Conservation (phyloP, 1,140 invertebrate species). For the Anagrus nilaparvatae region DNA sequence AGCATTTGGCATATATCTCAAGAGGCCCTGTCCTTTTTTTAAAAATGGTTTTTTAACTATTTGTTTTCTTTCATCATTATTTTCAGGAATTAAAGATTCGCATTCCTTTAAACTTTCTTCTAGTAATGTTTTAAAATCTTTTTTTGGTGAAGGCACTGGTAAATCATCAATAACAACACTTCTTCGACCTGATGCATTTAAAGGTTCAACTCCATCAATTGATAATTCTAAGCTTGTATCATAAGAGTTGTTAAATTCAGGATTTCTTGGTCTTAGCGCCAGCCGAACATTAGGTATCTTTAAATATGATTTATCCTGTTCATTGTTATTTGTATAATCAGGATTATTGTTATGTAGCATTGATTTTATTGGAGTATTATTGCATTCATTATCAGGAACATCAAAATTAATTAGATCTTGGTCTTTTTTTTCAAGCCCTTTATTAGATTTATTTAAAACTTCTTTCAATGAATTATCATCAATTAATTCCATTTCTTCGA, state of each 20-base stretch:
- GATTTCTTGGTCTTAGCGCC: not conserved
- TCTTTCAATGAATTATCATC: not conserved
- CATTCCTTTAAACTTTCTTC: conserved; percentile 33
- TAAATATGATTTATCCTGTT: not conserved
- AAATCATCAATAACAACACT: conserved; percentile 31
- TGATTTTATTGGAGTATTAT: too few relatives aligned
- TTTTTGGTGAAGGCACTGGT: conserved; percentile 35
- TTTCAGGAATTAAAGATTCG: conserved; percentile 8
- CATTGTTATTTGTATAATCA: conserved; percentile 3
- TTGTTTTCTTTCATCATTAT: conserved; percentile 8
- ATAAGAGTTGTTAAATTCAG: conserved; percentile 6
- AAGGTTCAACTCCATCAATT: conserved; percentile 22
- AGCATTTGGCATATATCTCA: conserved; percentile 28
- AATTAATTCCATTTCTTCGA: conserved; percentile 17
- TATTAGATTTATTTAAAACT: not conserved
- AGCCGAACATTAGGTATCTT: conserved; percentile 1
- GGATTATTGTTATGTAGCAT: too few relatives aligned
- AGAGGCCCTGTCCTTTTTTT: conserved; percentile 40
- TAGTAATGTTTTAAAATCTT: conserved; percentile 35
- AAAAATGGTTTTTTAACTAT: conserved; percentile 34
- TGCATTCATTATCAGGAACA: conserved; percentile 9
- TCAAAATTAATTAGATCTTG: conserved; percentile 11
- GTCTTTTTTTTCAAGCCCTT: not conserved
- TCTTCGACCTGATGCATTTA: conserved; percentile 14
- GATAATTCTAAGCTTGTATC: conserved; percentile 14